These are phyloP conservation scores for Excalfactoria chinensis DNA, from an alignment of 2,113 vertebrate genomes.

Conservation along the genomic window DNA sequence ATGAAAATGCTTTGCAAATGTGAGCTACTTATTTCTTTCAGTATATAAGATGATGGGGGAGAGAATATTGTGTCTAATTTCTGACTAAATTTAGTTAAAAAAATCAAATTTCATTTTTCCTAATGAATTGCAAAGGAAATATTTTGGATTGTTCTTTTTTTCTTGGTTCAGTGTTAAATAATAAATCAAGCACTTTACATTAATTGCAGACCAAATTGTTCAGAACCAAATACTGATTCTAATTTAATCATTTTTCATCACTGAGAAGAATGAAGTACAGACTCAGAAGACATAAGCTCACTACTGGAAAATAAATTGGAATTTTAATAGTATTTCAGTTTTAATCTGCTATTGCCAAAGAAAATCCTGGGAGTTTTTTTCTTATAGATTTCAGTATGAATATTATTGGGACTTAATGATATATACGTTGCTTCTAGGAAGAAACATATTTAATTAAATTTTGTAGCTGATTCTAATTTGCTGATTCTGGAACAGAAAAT, in stretches of 20 bases:
- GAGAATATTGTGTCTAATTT: neutral
- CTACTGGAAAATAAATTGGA: neutral
- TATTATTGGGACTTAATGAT: neutral
- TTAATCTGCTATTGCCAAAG: neutral
- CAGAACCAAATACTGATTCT: neutral
- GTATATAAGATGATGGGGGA: neutral
- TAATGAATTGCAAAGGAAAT: neutral
- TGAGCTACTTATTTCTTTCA: neutral
- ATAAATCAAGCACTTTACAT: neutral
- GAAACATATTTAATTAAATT: neutral
- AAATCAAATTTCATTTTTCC: neutral
- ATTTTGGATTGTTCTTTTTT: neutral
- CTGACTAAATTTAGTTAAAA: neutral
- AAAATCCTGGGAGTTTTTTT: neutral
- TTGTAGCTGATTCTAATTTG: slow-evolving; percentile 29
- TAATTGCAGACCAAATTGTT: neutral
- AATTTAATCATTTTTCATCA: neutral
- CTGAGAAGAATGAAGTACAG: neutral
- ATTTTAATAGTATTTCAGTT: neutral
- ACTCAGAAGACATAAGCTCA: neutral
- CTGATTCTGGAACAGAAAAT: neutral
- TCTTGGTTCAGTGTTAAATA: neutral
- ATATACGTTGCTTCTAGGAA: neutral
- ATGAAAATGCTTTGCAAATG: neutral
- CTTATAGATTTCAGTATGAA: neutral